phyloP scores from a whole-genome alignment of 2,113 vertebrate species.

The Orcinus orca region DNA sequence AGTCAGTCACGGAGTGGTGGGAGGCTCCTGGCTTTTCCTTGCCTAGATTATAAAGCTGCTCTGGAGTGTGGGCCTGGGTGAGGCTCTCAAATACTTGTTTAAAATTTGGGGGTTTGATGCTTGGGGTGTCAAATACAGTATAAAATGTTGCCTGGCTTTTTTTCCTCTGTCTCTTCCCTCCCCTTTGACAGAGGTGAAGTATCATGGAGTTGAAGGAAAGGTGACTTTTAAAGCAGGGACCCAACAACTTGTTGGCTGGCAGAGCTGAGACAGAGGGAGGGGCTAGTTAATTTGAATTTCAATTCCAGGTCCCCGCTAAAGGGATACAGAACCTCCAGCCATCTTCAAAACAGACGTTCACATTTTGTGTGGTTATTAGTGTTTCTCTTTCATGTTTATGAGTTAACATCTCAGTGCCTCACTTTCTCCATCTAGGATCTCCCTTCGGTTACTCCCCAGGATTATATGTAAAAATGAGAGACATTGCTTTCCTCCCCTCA shows the following conservation, averaged over 20 bases:
- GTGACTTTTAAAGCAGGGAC: neutral
- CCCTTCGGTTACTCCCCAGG: neutral
- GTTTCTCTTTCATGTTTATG: neutral
- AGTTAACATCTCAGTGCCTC: neutral
- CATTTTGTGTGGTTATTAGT: neutral
- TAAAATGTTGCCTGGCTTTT: conserved; percentile 29
- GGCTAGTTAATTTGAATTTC: neutral
- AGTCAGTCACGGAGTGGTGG: neutral
- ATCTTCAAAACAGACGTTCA: neutral
- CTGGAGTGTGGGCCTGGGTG: neutral
- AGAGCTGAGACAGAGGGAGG: neutral
- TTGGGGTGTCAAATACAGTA: conserved; percentile 29
- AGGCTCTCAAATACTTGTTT: conserved; percentile 24
- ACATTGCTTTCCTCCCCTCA: neutral
- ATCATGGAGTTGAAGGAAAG: neutral
- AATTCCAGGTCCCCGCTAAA: neutral
- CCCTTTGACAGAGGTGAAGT: neutral
- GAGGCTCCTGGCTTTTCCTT: conserved; percentile 40
- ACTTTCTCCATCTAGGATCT: neutral
- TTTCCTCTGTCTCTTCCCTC: conserved; percentile 27
- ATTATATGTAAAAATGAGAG: neutral
- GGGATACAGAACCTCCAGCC: neutral
- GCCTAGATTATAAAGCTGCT: conserved; percentile 44
- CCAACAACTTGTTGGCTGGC: neutral
- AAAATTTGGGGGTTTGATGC: conserved; percentile 29